Evolutionary conservation across 2,113 vertebrate genomes (phyloP).

Genomic region (Mungos mungo): DNA sequence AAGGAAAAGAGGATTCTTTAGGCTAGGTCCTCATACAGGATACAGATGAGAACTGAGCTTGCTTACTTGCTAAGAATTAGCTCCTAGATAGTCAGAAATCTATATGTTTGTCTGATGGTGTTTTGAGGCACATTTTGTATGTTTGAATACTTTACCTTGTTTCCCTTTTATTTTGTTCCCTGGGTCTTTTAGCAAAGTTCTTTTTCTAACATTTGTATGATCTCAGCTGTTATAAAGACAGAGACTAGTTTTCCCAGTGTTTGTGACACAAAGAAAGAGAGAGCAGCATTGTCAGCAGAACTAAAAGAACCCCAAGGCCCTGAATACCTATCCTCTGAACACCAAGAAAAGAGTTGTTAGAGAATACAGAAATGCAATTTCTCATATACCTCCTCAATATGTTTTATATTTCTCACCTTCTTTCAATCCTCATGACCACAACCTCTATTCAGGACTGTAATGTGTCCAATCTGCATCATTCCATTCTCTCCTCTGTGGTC

Average conservation of each 20-base stretch:
- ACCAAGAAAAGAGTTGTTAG: neutral
- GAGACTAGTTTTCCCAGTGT: neutral
- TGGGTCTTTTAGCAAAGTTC: neutral
- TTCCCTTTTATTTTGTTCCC: neutral
- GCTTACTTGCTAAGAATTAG: neutral
- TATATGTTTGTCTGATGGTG: neutral
- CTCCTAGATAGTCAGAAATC: neutral
- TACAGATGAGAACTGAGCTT: neutral
- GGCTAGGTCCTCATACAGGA: neutral
- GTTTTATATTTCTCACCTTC: neutral
- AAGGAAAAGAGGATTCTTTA: neutral
- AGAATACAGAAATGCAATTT: neutral
- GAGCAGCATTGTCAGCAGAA: neutral
- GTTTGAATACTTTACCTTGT: neutral
- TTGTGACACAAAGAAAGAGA: neutral
- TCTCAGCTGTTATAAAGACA: neutral
- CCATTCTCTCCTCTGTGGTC: neutral
- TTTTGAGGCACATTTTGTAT: neutral
- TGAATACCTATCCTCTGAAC: neutral
- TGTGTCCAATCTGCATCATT: neutral
- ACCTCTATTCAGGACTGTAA: neutral
- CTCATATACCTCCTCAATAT: neutral
- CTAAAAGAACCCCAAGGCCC: neutral
- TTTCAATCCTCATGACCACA: neutral
- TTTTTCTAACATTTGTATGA: slow-evolving; percentile 32